Conservation (phyloP, 1,140 invertebrate genomes). For the Lepidurus arcticus region DNA sequence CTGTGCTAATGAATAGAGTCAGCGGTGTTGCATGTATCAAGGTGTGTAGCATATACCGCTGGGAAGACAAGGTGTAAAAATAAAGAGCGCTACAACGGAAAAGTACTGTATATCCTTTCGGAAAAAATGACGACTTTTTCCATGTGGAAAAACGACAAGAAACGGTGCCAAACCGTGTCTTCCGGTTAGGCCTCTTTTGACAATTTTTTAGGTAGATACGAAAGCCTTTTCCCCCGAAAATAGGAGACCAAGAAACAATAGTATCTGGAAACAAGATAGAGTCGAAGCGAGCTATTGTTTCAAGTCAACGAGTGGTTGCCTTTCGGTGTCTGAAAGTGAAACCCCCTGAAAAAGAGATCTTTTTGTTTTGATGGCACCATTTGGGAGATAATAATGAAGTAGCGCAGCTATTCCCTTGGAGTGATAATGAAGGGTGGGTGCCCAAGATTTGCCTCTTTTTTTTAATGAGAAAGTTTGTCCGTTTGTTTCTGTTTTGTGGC, state of each 20-base stretch:
- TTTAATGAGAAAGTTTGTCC: constrained; percentile 5
- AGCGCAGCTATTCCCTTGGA: not conserved
- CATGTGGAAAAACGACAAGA: not conserved
- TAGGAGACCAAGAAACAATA: not conserved
- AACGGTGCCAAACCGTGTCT: not conserved
- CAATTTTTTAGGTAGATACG: not conserved
- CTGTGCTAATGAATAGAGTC: constrained; percentile 12
- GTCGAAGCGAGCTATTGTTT: not conserved
- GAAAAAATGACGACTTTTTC: constrained; percentile 8
- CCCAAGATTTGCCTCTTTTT: not conserved
- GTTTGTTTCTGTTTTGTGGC: not conserved
- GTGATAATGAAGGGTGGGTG: constrained; percentile 14
- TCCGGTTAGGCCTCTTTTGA: not conserved
- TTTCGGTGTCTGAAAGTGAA: not conserved
- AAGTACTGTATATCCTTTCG: not conserved
- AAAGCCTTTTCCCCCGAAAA: not conserved
- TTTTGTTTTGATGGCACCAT: not conserved
- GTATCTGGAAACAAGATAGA: not conserved
- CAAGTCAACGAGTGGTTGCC: not conserved
- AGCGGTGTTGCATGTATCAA: not conserved
- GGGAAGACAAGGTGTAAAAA: not conserved
- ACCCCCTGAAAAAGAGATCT: not conserved
- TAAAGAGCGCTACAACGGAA: not conserved
- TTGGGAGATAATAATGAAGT: constrained; percentile 10
- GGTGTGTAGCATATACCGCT: constrained; percentile 17